These are phyloP conservation scores for Epiblema foenella DNA, from an alignment of 2,888 invertebrate genomes.

Conservation along the genomic window DNA sequence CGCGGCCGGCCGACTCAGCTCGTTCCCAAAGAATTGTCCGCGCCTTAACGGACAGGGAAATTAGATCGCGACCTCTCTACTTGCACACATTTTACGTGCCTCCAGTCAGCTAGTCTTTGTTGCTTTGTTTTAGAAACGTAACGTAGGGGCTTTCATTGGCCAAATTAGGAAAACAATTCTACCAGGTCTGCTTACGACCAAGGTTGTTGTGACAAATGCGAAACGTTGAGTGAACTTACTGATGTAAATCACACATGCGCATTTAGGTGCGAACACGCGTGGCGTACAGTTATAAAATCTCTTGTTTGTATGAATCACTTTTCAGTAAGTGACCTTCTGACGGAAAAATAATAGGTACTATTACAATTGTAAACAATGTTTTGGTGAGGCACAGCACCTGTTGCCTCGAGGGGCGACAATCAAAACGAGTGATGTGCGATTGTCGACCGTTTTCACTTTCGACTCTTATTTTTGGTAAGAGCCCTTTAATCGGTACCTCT, in stretches of 20 bases:
- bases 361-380: slow-evolving; percentile 21
- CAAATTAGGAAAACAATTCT: background rate
- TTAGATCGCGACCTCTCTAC: slow-evolving; percentile 41
- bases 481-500: slow-evolving; percentile 23
- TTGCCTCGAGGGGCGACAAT: slow-evolving; percentile 9
- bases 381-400: slow-evolving; percentile 16
- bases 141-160: too few relatives aligned
- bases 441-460: slow-evolving; percentile 7
- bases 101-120: slow-evolving; percentile 1
- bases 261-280: too few relatives aligned
- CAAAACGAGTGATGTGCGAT: slow-evolving; percentile 15
- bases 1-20: slow-evolving; percentile 60
- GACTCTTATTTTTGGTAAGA: slow-evolving; percentile 19
- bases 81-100: slow-evolving; percentile 12
- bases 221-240: too few relatives aligned
- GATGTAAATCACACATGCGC: too few relatives aligned
- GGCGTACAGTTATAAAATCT: too few relatives aligned
- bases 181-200: too few relatives aligned
- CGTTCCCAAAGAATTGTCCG: slow-evolving; percentile 68
- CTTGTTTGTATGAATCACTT: background rate
- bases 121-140: background rate
- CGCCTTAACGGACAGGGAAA: slow-evolving; percentile 44
- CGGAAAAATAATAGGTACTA: background rate
- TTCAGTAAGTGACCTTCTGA: slow-evolving; percentile 8
- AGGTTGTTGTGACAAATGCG: too few relatives aligned